Evolutionary conservation across 2,113 vertebrate genomes (phyloP).

Genomic region (Rhegmatorhina hoffmannsi): DNA sequence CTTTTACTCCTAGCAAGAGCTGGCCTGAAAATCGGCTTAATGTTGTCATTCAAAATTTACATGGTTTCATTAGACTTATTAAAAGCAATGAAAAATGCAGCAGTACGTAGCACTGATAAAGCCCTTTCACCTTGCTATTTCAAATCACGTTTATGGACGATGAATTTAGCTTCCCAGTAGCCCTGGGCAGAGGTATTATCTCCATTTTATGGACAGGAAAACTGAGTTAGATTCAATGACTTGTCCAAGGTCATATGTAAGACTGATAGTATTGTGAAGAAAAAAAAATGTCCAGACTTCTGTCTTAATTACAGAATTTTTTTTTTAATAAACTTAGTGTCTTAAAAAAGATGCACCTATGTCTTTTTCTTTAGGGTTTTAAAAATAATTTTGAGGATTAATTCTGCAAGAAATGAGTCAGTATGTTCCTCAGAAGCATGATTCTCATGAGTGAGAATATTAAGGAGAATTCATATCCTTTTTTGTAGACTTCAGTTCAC

Average conservation of each 20-base stretch:
- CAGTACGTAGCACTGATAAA: conserved; percentile 58
- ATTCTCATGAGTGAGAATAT: not conserved
- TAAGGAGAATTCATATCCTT: not conserved
- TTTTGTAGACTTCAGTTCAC: conserved; percentile 25
- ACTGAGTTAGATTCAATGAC: conserved; percentile 67
- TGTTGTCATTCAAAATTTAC: conserved; percentile 59
- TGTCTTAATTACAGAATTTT: conserved; percentile 22
- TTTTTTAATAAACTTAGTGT: conserved; percentile 30
- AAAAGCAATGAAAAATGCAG: conserved; percentile 68
- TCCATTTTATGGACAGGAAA: conserved; percentile 63
- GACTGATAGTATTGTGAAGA: not conserved
- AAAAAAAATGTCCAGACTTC: not conserved
- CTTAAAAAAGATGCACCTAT: not conserved
- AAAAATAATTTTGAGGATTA: conserved; percentile 12
- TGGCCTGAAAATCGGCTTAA: conserved; percentile 59
- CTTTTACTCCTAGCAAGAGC: conserved; percentile 42
- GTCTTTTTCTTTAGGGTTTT: conserved; percentile 1
- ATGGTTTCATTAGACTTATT: conserved; percentile 66
- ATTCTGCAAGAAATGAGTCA: not conserved
- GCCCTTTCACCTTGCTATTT: conserved; percentile 61
- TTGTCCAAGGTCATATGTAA: conserved; percentile 40
- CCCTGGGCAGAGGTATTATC: conserved; percentile 64
- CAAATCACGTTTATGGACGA: conserved; percentile 53
- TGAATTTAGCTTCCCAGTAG: conserved; percentile 56
- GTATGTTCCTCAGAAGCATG: not conserved